phyloP scores from a whole-genome alignment of 2,113 vertebrate species.

The Aegypius monachus region DNA sequence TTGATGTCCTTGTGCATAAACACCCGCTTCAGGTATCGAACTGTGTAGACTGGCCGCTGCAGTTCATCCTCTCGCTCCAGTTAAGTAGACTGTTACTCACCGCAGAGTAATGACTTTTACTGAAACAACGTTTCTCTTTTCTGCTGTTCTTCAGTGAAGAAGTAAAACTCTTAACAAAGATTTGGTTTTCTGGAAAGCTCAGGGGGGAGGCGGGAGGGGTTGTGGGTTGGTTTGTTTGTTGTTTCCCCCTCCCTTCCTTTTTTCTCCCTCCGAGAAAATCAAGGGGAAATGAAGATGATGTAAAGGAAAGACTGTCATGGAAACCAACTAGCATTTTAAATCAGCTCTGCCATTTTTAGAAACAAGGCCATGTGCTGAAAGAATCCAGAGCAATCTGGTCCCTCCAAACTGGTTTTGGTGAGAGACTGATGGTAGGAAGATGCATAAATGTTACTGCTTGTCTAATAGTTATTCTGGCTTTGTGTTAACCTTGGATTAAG shows the following conservation, averaged over 20 bases:
- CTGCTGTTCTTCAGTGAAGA: not conserved
- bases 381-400: constrained; percentile 11
- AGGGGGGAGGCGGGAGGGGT: too few relatives aligned
- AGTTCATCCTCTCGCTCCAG: not conserved
- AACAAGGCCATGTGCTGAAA: not conserved
- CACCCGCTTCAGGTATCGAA: not conserved
- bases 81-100: not conserved
- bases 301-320: constrained; percentile 2
- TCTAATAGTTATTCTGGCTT: not conserved
- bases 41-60: rapidly evolving
- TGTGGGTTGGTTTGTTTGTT: too few relatives aligned
- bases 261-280: not conserved
- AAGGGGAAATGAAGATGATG: not conserved
- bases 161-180: not conserved
- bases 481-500: not conserved
- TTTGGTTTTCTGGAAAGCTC: not conserved
- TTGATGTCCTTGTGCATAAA: not conserved
- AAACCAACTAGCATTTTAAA: not conserved
- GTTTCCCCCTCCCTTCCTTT: too few relatives aligned
- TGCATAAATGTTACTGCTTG: not conserved
- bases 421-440: not conserved
- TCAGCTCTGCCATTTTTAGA: not conserved
- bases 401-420: not conserved
- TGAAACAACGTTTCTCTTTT: not conserved
- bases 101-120: not conserved